Evolutionary conservation across 2,888 invertebrate species (phyloP).

Genomic region (Andricus quercusramuli): DNA sequence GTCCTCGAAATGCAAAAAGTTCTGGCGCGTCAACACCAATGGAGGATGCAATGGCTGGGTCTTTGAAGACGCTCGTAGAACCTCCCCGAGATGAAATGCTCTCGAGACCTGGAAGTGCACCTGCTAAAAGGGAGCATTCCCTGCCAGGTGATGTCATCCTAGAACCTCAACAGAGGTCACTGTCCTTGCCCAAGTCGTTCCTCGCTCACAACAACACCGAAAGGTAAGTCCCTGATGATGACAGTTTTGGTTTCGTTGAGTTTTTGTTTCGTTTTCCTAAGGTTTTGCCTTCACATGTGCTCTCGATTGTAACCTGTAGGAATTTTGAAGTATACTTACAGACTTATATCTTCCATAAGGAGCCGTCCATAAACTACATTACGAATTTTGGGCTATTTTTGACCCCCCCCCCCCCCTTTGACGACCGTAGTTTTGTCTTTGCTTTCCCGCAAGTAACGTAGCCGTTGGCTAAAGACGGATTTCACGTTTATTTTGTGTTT

Average conservation of each 20-base stretch:
- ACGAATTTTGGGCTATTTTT: no score
- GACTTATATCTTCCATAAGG: no score
- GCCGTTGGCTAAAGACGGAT: no score
- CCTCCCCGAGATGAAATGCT: slow-evolving; percentile 76
- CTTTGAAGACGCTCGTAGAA: slow-evolving; percentile 68
- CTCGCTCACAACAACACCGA: slow-evolving; percentile 76
- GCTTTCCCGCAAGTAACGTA: no score
- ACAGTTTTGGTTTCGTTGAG: slow-evolving; percentile 22
- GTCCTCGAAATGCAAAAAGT: slow-evolving; percentile 78
- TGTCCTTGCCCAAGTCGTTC: slow-evolving; percentile 79
- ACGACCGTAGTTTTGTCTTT: no score
- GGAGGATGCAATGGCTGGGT: slow-evolving; percentile 75
- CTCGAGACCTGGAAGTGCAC: slow-evolving; percentile 81
- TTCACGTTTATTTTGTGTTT: no score
- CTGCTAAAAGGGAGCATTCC: slow-evolving; percentile 75
- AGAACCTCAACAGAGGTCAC: slow-evolving; percentile 78
- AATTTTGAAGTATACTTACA: no score
- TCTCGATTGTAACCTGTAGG: no score
- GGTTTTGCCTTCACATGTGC: neutral
- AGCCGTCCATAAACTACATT: no score
- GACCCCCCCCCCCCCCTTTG: no score
- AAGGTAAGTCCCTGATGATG: slow-evolving; percentile 65
- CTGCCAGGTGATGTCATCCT: slow-evolving; percentile 62
- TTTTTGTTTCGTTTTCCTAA: neutral
- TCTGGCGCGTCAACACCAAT: slow-evolving; percentile 80